Percentiles rank a stretch among this genome's conserved stretches.
These are phyloP conservation scores for Oreochromis grahami DNA, from an alignment of 2,797 vertebrate genomes.

Conservation along the genomic window DNA sequence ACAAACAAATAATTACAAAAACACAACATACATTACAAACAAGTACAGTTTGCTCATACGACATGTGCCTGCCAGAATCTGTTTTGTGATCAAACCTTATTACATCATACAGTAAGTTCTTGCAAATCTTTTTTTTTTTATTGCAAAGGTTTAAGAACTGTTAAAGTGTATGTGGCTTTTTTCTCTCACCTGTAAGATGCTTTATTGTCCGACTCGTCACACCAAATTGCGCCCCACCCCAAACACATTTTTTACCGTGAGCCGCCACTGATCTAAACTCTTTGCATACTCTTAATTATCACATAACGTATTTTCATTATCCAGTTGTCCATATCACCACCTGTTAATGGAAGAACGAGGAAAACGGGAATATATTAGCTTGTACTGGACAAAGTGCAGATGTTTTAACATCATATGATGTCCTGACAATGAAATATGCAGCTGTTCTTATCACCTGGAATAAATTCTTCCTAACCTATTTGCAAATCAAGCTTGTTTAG, in stretches of 20 bases:
- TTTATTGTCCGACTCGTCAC: background rate
- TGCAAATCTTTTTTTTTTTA: background rate
- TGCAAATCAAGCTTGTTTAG: background rate
- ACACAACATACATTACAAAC: background rate
- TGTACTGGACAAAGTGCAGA: background rate
- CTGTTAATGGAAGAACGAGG: background rate
- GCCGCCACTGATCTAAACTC: background rate
- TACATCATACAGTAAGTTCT: too few relatives aligned
- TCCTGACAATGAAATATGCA: background rate
- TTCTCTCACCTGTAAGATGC: background rate
- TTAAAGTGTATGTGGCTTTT: background rate
- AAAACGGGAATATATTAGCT: background rate
- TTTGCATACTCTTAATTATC: background rate
- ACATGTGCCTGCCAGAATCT: background rate
- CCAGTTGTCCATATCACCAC: background rate
- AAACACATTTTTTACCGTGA: background rate
- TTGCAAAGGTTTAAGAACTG: background rate
- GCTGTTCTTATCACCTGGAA: background rate
- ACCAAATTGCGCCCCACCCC: background rate
- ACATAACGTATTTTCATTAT: background rate
- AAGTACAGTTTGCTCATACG: background rate
- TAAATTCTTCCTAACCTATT: background rate
- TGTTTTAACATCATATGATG: background rate
- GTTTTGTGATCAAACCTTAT: background rate
- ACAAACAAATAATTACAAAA: background rate